Base-by-base conservation (phyloP, 2,888 invertebrate genomes). In the Pristionchus entomophagus region DNA sequence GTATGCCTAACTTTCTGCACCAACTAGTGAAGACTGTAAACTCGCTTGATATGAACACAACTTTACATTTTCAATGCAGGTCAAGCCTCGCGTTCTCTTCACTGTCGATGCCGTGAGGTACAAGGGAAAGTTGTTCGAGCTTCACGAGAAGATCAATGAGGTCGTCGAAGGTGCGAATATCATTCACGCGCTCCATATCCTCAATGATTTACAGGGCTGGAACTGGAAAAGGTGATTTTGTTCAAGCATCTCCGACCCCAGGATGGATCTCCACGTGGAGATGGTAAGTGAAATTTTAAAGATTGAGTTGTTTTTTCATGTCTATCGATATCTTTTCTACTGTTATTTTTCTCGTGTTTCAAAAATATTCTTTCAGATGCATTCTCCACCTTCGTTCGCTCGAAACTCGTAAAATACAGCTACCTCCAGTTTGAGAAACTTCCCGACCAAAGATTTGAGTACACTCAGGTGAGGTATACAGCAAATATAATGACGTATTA, bases 41-140 rank as follows among this genome's bases (percentile, higher is more conserved):
- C n/a, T n/a, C n/a, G n/a, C n/a, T n/a, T n/a, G n/a, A n/a, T n/a
- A n/a, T n/a, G n/a, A n/a, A n/a, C n/a, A n/a, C n/a, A n/a, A n/a
- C n/a, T n/a, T n/a, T n/a, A n/a, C 45, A 53, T 8, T n/a, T 53
- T 69, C 73, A 19, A 59, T 56, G 35, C 95, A 95, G 93, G 95
- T 95, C 22, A 92, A 94, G 56, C 95, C 95, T 17, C 95, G 94
- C 88, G 89, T 95, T 19, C 93, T 95, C 26, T 95, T 95, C 90
- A 94, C 95, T 38, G 94, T 95, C 5, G 95, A 95, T 89, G 94
- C 94, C 81, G 95, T 95, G 5, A 93, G 94, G 85, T 95, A 95
- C 93, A 95, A 95, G 91, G 94, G 94, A 8, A 95, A 95, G 91
- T 91, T 93, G 3, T 95, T 95, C 89, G 93, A 94, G 84, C 94